Evolutionary conservation across 2,113 vertebrate species (phyloP), one percentile per base, ranked within the genome.

Genomic region (Cygnus buccinator): DNA sequence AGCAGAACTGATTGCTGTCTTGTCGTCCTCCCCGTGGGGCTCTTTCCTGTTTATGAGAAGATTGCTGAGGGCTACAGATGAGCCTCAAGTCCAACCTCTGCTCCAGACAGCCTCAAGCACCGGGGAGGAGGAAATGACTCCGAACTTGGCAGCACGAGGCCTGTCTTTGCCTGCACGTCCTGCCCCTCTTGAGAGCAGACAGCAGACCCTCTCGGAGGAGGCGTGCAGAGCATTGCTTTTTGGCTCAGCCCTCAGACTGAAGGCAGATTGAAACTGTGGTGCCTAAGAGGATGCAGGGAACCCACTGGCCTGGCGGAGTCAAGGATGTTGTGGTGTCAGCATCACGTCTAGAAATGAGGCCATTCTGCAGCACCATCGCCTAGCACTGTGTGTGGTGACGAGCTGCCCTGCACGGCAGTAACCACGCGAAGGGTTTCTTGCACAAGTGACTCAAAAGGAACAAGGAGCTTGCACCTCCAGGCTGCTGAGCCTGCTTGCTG

Each of bases 11-110:
- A 78, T 84, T 88, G 92, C 84, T 65, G 31, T 16, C 54, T 58
- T 61, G 37, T 77, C 0, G 0, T 54, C 68, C 79, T 86, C 55
- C 59, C 68, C 6, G 0, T 7, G 1, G 1, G 43, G 82, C 63
- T 72, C 79, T 90, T 96, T 96, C 88, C 87, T 95, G 93, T 94
- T 95, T 90, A 74, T 92, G 92, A 91, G 65, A 84, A 68, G 43
- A 76, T 84, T 84, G 76, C 90, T 71, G 82, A 84, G 68, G 87
- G 93, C 82, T 59, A 10, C 9, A 41, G 72, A 85, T n/a, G 90
- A 87, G 29, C 39, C 80, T 78, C 63, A 37, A 86, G 72, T 43
- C 26, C 85, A 92, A 48, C 83, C 76, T 78, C 92, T 95, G 85
- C 83, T 95, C 90, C 90, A 94, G 72, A 50, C n/a, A 72, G 63